phyloP scores from a whole-genome alignment of 2,797 vertebrate genomes.

The Lacerta agilis region DNA sequence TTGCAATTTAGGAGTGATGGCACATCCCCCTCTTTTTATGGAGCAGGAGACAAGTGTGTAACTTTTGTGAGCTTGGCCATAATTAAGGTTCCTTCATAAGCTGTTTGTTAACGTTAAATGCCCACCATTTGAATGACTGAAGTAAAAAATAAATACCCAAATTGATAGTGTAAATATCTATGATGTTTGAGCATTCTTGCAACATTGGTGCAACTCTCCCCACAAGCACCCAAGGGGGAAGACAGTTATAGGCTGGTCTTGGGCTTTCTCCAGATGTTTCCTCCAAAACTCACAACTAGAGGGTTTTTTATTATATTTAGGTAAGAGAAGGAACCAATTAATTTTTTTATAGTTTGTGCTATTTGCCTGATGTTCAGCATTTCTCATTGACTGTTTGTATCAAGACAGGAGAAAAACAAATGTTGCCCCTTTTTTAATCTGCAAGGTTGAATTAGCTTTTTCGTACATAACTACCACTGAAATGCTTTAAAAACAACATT shows the following conservation, averaged over 20 bases:
- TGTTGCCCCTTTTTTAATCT: not conserved
- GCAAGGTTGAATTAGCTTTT: not conserved
- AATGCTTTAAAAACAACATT: constrained; percentile 34
- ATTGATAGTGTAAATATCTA: not conserved
- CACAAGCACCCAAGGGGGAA: constrained; percentile 63
- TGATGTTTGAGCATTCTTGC: not conserved
- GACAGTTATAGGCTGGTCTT: constrained; percentile 50
- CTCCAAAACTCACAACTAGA: constrained; percentile 62
- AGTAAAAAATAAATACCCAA: not conserved
- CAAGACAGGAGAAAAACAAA: not conserved
- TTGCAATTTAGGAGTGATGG: not conserved
- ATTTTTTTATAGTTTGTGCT: not conserved
- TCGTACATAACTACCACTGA: constrained; percentile 30
- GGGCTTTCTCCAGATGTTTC: constrained; percentile 72
- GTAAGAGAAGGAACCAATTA: constrained; percentile 21
- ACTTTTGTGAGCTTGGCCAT: not conserved
- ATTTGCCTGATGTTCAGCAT: constrained; percentile 37
- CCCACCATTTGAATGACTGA: not conserved
- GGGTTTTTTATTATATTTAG: constrained; percentile 59
- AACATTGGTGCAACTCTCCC: not conserved
- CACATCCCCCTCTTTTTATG: not conserved
- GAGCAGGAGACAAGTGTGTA: not conserved
- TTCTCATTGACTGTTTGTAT: constrained; percentile 20
- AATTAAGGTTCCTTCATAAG: not conserved
- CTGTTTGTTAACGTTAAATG: not conserved